Conservation (phyloP, 2,888 invertebrate genomes). For the Oligia fasciuncula region DNA sequence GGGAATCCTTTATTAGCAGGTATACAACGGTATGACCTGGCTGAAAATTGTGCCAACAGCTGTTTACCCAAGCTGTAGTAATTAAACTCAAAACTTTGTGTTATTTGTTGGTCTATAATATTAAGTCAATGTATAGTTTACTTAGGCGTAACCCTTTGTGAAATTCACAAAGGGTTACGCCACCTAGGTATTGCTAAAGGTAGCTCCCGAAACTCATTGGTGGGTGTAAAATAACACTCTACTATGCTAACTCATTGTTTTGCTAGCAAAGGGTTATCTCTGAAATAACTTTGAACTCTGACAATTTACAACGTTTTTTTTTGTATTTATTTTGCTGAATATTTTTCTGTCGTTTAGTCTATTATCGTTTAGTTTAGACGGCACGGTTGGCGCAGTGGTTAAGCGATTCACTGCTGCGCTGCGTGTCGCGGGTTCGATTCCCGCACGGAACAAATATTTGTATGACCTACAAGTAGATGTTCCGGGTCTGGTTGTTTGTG, state of each 20-base stretch:
- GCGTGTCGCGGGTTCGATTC: too few species aligned
- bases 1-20: background rate
- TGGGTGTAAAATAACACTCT: background rate
- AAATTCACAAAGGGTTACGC: background rate
- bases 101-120: background rate
- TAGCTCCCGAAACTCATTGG: background rate
- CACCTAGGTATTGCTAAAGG: background rate
- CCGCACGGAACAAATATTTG: too few species aligned
- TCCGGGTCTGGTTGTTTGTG: too few species aligned
- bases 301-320: background rate
- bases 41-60: background rate
- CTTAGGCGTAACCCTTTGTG: slow-evolving; percentile 2
- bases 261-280: background rate
- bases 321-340: background rate
- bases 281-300: background rate
- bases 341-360: background rate
- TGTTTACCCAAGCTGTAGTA: background rate
- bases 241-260: too few species aligned
- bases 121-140: slow-evolving; percentile 14
- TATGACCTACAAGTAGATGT: too few species aligned
- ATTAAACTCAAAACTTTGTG: background rate
- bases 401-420: too few species aligned
- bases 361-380: too few species aligned
- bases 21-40: background rate
- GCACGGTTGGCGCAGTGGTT: too few species aligned